phyloP scores from a whole-genome alignment of 2,888 invertebrate genomes.

The Drosophila pseudotalamancana region DNA sequence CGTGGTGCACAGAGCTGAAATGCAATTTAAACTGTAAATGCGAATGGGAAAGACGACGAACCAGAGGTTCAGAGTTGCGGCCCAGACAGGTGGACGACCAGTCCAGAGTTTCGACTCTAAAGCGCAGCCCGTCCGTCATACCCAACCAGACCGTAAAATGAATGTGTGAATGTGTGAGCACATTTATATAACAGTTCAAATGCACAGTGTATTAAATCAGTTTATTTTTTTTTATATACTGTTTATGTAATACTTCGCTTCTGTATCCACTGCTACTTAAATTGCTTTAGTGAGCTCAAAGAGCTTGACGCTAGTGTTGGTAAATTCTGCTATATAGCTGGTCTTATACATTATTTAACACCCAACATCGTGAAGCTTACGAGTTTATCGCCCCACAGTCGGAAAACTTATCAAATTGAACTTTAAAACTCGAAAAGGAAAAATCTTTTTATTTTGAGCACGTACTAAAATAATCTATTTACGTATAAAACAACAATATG shows the following conservation, averaged over 20 bases:
- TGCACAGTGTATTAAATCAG: conserved; percentile 7
- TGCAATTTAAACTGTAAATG: conserved; percentile 51
- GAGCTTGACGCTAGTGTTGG: not conserved
- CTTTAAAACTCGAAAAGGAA: too few species aligned
- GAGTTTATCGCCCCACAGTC: not conserved
- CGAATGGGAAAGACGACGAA: conserved; percentile 35
- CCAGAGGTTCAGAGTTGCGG: not conserved
- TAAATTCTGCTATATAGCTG: not conserved
- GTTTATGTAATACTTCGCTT: not conserved
- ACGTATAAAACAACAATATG: too few species aligned
- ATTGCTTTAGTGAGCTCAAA: not conserved
- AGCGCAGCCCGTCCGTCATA: conserved; percentile 6
- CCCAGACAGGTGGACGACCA: conserved; percentile 3
- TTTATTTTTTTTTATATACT: conserved; percentile 2
- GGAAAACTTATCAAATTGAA: not conserved
- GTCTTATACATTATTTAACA: not conserved
- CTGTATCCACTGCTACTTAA: conserved; percentile 1
- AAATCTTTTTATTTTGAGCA: too few species aligned
- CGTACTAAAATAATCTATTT: too few species aligned
- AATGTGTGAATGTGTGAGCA: not conserved
- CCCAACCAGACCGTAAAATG: conserved; percentile 12
- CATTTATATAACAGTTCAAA: conserved; percentile 2
- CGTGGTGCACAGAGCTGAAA: conserved; percentile 34
- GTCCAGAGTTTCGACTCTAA: not conserved
- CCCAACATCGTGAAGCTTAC: not conserved